These are phyloP conservation scores for Australoheros scitulus DNA, from an alignment of 2,113 vertebrate species.

Conservation along the genomic window DNA sequence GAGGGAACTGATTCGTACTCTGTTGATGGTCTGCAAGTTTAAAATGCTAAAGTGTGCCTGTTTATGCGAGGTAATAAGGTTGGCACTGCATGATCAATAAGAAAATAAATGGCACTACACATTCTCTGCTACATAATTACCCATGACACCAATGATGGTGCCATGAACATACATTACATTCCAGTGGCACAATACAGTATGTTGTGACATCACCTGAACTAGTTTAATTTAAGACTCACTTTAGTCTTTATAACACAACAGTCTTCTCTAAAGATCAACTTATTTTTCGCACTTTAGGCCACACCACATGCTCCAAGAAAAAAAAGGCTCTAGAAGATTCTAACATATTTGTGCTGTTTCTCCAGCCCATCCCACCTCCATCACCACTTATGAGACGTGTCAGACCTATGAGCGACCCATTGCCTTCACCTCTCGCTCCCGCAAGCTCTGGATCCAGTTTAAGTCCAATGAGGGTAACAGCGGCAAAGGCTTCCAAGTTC, in stretches of 20 bases:
- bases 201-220: not conserved
- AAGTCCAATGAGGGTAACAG: conserved; percentile 94
- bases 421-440: conserved; percentile 91
- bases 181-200: not conserved
- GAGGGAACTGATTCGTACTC: not conserved
- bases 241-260: not conserved
- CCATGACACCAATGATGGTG: not conserved
- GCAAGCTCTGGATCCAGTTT: conserved; percentile 95
- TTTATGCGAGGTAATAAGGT: not conserved
- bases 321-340: not conserved
- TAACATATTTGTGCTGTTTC: not conserved
- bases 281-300: not conserved
- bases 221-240: not conserved
- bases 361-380: conserved; percentile 88
- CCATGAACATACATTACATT: not conserved
- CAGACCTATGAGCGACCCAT: conserved; percentile 94
- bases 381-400: conserved; percentile 95
- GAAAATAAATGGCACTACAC: not conserved
- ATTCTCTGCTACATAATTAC: not conserved
- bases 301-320: not conserved
- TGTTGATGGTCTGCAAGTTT: not conserved
- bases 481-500: conserved; percentile 93
- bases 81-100: not conserved
- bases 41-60: not conserved
- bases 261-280: not conserved